A percentile compares a stretch with the other conserved stretches of the same genome.
Evolutionary conservation across 2,888 invertebrate species (phyloP).

Genomic region (Dichetophora obliterata): DNA sequence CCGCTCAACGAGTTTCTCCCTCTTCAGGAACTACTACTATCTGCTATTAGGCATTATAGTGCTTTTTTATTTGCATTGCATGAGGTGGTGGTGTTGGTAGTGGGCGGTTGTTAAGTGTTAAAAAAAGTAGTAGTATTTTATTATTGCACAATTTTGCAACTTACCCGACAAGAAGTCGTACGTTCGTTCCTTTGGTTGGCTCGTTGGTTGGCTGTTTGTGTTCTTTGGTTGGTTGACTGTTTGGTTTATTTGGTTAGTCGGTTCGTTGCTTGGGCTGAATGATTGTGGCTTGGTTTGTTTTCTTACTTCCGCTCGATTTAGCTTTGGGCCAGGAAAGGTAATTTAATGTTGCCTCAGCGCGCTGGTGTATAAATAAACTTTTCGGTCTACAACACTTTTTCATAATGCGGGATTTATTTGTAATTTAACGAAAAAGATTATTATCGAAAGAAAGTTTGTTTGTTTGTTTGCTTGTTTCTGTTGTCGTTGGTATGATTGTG

Average conservation of each 20-base stretch:
- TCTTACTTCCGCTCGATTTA: slow-evolving; percentile 54
- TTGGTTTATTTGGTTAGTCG: slow-evolving; percentile 48
- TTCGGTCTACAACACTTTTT: slow-evolving; percentile 38
- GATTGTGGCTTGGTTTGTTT: slow-evolving; percentile 54
- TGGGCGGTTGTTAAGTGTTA: neutral
- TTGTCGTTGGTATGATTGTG: neutral
- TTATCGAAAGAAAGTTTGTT: slow-evolving; percentile 45
- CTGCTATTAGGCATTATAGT: no score
- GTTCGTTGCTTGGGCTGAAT: slow-evolving; percentile 46
- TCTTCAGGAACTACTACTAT: neutral
- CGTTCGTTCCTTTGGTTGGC: slow-evolving; percentile 39
- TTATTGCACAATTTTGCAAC: slow-evolving; percentile 63
- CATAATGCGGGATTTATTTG: slow-evolving; percentile 51
- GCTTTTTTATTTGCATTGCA: slow-evolving; percentile 18
- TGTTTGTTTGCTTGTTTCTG: neutral
- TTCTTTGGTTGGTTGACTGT: slow-evolving; percentile 46
- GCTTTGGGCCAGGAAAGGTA: slow-evolving; percentile 51
- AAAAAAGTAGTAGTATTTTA: slow-evolving; percentile 59
- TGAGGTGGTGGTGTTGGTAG: slow-evolving; percentile 3
- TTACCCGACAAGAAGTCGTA: slow-evolving; percentile 56
- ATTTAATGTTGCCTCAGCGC: slow-evolving; percentile 61
- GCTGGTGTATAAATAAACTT: slow-evolving; percentile 42
- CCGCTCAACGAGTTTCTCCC: slow-evolving; percentile 32
- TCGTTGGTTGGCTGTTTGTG: slow-evolving; percentile 40
- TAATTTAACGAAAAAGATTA: slow-evolving; percentile 48